Evolutionary conservation across 2,113 vertebrate species (phyloP).

Genomic region (Labeo rohita): DNA sequence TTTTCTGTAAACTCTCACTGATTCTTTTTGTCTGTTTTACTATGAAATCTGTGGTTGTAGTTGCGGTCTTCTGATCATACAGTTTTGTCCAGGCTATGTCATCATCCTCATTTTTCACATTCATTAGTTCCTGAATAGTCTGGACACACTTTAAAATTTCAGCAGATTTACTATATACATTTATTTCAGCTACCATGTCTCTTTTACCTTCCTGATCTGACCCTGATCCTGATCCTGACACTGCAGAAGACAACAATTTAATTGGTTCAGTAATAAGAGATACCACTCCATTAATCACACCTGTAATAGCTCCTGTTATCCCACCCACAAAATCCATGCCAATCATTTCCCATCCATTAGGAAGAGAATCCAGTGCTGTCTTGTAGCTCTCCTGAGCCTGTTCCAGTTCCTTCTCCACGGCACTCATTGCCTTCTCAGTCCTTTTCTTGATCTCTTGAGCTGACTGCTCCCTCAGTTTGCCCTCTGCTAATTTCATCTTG

Average conservation of each 20-base stretch:
- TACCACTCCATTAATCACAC: neutral
- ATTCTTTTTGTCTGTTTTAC: conserved; percentile 19
- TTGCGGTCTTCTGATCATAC: conserved; percentile 39
- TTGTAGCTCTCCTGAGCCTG: neutral
- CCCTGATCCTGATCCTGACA: too few relatives aligned
- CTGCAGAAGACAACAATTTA: too few relatives aligned
- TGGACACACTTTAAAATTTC: conserved; percentile 10
- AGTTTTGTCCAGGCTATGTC: conserved; percentile 35
- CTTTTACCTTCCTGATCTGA: too few relatives aligned
- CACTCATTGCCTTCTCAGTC: neutral
- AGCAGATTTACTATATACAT: conserved; percentile 38
- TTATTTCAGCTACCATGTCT: conserved; percentile 21
- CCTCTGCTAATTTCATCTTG: conserved; percentile 27
- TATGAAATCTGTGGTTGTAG: neutral
- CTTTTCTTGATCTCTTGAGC: neutral
- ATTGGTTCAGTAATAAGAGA: too few relatives aligned
- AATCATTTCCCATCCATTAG: too few relatives aligned
- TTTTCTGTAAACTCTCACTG: neutral
- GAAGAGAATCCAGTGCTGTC: too few relatives aligned
- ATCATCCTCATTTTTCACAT: too few relatives aligned
- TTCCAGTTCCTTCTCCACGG: neutral
- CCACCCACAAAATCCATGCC: conserved; percentile 53
- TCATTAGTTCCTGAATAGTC: neutral
- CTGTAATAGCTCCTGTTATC: neutral
- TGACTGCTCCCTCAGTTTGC: conserved; percentile 14